Percentiles rank a stretch among this genome's conserved stretches.
Evolutionary conservation across 2,797 vertebrate genomes (phyloP).

Genomic region (Sebastolobus alascanus): DNA sequence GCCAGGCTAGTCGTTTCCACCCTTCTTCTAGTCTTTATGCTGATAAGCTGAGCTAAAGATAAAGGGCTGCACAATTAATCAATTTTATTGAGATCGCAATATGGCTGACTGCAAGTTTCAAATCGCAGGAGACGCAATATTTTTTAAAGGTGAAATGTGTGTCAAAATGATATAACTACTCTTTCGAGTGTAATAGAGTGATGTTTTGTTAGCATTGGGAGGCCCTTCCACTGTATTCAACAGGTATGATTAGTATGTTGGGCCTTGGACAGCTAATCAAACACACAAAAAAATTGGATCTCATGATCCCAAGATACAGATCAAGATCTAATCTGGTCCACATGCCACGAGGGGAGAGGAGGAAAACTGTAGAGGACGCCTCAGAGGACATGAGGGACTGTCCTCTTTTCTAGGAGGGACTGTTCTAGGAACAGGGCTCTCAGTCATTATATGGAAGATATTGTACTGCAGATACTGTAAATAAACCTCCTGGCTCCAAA

Average conservation of each 20-base stretch:
- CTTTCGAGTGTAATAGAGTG: neutral
- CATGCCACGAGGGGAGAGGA: neutral
- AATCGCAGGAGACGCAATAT: too few species aligned
- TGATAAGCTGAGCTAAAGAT: too few species aligned
- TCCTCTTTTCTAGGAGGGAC: neutral
- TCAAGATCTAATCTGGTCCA: neutral
- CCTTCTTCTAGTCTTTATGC: too few species aligned
- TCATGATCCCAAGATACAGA: slow-evolving; percentile 1
- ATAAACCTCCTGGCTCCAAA: slow-evolving; percentile 26
- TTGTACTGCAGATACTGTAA: slow-evolving; percentile 20
- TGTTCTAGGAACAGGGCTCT: neutral
- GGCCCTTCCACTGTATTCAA: neutral
- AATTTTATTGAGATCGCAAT: too few species aligned
- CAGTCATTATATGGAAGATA: slow-evolving; percentile 20
- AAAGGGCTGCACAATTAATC: too few species aligned
- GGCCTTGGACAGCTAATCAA: neutral
- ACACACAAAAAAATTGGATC: neutral
- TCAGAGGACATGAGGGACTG: neutral
- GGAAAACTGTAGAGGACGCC: slow-evolving; percentile 7
- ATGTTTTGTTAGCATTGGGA: neutral
- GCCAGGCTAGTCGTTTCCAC: too few species aligned
- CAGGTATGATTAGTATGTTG: neutral
- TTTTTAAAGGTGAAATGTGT: too few species aligned
- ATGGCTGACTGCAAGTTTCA: too few species aligned
- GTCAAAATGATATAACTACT: too few species aligned